These are phyloP conservation scores for Creontiades dilutus DNA, from an alignment of 2,888 invertebrate genomes.

Conservation along the genomic window DNA sequence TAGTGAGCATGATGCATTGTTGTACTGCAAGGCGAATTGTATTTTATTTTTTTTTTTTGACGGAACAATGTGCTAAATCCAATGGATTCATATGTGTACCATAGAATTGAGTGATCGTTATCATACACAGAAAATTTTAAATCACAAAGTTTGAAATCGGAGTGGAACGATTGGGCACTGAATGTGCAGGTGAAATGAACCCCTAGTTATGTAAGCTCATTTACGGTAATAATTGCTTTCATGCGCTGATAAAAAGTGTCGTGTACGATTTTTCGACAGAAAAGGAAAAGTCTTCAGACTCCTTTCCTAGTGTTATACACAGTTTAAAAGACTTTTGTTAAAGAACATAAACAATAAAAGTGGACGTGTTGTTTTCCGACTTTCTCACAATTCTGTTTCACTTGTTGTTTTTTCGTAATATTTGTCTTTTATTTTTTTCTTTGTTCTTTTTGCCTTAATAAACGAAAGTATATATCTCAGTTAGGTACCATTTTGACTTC, in stretches of 20 bases:
- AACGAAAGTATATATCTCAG: constrained; percentile 68
- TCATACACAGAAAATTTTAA: constrained; percentile 24
- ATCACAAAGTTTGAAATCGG: constrained; percentile 46
- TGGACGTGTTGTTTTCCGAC: constrained; percentile 51
- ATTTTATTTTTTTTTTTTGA: not conserved
- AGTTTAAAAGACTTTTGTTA: constrained; percentile 1
- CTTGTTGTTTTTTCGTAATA: constrained; percentile 48
- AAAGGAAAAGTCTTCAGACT: constrained; percentile 16
- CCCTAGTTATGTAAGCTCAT: constrained; percentile 73
- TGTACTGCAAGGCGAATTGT: not conserved
- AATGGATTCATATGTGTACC: constrained; percentile 55
- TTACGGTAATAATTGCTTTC: constrained; percentile 67
- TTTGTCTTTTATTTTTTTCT: constrained; percentile 13
- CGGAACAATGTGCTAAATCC: constrained; percentile 24
- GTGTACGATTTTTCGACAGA: constrained; percentile 47
- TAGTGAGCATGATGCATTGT: constrained; percentile 20
- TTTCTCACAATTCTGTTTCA: constrained; percentile 58
- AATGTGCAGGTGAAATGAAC: constrained; percentile 74
- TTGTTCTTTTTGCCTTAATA: constrained; percentile 59
- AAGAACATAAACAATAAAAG: constrained; percentile 48
- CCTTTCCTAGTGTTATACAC: constrained; percentile 18
- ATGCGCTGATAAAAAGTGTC: constrained; percentile 64
- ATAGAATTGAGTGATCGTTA: not conserved
- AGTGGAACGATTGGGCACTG: constrained; percentile 53
- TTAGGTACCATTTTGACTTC: constrained; percentile 82